Base-by-base conservation (phyloP, 2,888 invertebrate species). In the Lasioglossum oenotherae region DNA sequence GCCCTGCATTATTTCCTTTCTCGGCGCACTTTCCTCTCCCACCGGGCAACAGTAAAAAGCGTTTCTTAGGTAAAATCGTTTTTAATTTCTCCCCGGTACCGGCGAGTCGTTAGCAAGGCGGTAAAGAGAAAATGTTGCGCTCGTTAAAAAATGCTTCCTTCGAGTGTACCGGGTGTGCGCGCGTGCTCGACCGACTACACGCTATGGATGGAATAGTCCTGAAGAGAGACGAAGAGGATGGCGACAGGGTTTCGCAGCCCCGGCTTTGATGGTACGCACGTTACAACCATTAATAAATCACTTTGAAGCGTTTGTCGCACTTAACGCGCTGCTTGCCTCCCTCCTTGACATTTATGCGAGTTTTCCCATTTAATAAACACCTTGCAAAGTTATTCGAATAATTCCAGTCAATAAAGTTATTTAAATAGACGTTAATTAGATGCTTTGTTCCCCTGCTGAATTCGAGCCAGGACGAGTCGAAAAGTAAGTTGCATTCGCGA, bases 201-300 rank as follows among this genome's bases (percentile, higher is more conserved):
- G 64, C 64, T 64, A 31, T 64, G 31, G 31, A 16, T 8, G 31
- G 31, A 31, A 64, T 6, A 31, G 31, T 64, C 31, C 64, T 16
- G 64, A 64, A 31, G n/a, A n/a, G 38, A 23, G 71, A 41, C n/a
- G 71, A 71, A n/a, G n/a, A 38, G 71, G 41, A 38, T 5, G 71
- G 12, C n/a, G 71, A n/a, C 71, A 76, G 80, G 75, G 78, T 82
- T 74, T 82, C 64, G 82, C 57, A 84, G n/a, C 57, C 77, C n/a
- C 72, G 46, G 77, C 53, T 49, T 87, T 71, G 81, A 76, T 84
- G 78, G 86, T 88, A 86, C 88, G 85, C 89, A 71, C 84, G 89
- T 93, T 93, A 92, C 89, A 89, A 85, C 88, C 90, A 88, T 92
- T 92, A 93, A 93, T 93, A 93, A 93, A 93, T 93, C 93, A 93